Evolutionary conservation across 2,113 vertebrate genomes (phyloP).

Genomic region (Clinocottus analis): DNA sequence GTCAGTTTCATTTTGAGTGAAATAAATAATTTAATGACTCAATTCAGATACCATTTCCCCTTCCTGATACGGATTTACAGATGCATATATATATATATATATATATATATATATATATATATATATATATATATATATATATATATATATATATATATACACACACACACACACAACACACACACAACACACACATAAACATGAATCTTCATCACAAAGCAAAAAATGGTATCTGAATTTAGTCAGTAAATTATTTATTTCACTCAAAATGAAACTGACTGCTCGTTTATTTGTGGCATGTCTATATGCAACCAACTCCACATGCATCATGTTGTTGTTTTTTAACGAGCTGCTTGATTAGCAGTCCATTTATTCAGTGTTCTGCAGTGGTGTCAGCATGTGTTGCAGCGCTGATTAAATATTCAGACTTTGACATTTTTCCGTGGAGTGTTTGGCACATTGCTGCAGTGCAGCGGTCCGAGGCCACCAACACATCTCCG

Average conservation of each 20-base stretch:
- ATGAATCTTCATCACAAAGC: too few relatives aligned
- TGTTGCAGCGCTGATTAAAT: constrained; percentile 53
- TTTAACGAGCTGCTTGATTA: constrained; percentile 50
- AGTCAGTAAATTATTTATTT: constrained; percentile 1
- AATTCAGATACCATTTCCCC: too few relatives aligned
- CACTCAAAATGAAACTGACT: neutral
- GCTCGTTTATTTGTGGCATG: neutral
- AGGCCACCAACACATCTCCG: constrained; percentile 43
- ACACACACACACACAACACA: too few relatives aligned
- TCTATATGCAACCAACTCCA: neutral
- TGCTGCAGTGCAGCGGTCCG: constrained; percentile 22
- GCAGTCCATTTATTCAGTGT: constrained; percentile 24
- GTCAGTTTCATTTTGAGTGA: too few relatives aligned
- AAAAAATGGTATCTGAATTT: neutral
- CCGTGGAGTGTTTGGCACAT: constrained; percentile 39
- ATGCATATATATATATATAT: too few relatives aligned
- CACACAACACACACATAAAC: too few relatives aligned
- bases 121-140: too few relatives aligned
- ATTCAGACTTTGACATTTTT: constrained; percentile 63
- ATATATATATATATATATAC: too few relatives aligned
- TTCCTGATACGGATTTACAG: too few relatives aligned
- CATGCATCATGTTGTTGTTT: constrained; percentile 27
- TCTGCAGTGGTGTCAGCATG: constrained; percentile 45
- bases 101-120: too few relatives aligned
- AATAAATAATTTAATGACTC: too few relatives aligned